Conservation (phyloP, 2,888 invertebrate genomes). For the Merodon equestris region DNA sequence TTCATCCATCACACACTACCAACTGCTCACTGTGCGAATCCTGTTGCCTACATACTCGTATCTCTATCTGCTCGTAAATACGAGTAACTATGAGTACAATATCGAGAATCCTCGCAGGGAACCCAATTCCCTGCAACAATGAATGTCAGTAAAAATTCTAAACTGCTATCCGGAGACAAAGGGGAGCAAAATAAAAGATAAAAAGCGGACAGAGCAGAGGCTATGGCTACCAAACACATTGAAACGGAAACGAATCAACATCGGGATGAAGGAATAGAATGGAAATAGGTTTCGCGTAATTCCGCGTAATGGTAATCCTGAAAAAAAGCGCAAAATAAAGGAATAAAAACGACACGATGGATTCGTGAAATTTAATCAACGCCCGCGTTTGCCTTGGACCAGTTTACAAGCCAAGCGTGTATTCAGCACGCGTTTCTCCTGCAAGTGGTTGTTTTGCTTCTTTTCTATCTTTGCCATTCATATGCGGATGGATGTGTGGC, state of each 20-base stretch:
- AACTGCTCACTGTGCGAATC: constrained; percentile 6
- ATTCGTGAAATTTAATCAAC: constrained; percentile 58
- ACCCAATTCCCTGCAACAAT: constrained; percentile 9
- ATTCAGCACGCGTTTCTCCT: constrained; percentile 28
- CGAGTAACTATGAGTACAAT: no score
- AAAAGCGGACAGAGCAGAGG: no score
- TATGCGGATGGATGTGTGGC: not conserved
- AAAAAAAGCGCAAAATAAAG: not conserved
- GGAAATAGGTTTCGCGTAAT: constrained; percentile 38
- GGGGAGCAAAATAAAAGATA: not conserved
- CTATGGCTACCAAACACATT: no score
- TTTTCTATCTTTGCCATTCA: no score
- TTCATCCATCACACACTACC: constrained; percentile 36
- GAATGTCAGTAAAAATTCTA: constrained; percentile 34
- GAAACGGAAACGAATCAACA: constrained; percentile 2
- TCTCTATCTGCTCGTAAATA: no score
- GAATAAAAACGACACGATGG: constrained; percentile 5
- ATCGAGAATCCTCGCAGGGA: no score
- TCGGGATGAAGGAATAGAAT: constrained; percentile 38
- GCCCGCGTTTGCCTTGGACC: constrained; percentile 59
- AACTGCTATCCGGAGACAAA: constrained; percentile 30
- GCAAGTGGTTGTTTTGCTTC: constrained; percentile 1
- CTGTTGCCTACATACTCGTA: not conserved
- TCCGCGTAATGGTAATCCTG: constrained; percentile 27
- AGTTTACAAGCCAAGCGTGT: constrained; percentile 39